Base-by-base conservation (phyloP, 2,888 invertebrate genomes). In the Orchestes rusci region DNA sequence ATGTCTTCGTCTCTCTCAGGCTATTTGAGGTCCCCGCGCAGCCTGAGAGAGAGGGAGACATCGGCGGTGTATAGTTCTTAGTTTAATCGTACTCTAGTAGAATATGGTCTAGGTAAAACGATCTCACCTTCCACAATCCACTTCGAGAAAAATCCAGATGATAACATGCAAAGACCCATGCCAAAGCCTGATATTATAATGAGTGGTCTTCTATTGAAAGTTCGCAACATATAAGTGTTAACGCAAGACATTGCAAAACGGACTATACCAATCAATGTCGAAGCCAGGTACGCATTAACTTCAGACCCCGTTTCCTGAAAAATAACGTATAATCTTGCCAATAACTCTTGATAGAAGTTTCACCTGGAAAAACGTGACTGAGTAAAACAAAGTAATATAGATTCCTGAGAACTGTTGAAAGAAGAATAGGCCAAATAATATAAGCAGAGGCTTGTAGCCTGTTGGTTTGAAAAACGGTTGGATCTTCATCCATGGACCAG, bases 321-420 rank as follows among this genome's bases (percentile, higher is more conserved):
- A 28, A 28, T 48, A 20, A 31, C 7, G 12, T 12, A 31, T 31
- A 31, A 5, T 12, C 12, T 31, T 31, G 7, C 5, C 10, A 10
- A 5, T 8, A 10, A 31, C 12, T 31, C 31, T 10, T 13, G 13
- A 8, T 31, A 2, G 27, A 27, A 27, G 10, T 27, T 12, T 10
- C 60, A 75, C 75, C 61, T 74, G 60, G 54, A 77, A 75, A 63
- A 77, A 75, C 10, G 71, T 72, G 16, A 78, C 75, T 0, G 77
- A 76, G 57, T 76, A 77, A 61, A 77, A 78, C 1, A 77, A 64
- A 1, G 76, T 77, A 4, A 77, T 74, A 54, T 78, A 78, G 51
- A 78, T 76, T 29, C 78, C 78, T 16, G 75, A 71, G 51, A 75
- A 76, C 54, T 78, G 76, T 59, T 78, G 77, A 55, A 76, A 74